Evolutionary conservation across 35 echinoderm and acorn worm genomes (phyloP).

Genomic region (Apostichopus japonicus): DNA sequence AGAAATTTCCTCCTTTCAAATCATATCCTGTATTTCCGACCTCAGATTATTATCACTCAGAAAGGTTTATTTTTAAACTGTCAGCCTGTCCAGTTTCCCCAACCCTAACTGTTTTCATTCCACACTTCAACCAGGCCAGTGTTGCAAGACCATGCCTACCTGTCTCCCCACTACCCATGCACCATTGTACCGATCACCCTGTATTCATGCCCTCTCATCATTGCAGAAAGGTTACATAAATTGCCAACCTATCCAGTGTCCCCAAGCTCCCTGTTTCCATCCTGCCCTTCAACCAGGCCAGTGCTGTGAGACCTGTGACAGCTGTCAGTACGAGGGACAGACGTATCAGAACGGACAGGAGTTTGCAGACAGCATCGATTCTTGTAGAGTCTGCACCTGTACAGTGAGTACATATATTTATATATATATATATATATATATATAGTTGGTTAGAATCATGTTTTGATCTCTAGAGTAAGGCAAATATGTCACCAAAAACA

Average conservation of each 20-base stretch:
- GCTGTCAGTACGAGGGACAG: slow-evolving; percentile 78
- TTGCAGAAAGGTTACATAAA: slow-evolving; percentile 68
- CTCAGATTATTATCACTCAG: no score
- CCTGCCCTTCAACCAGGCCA: slow-evolving; percentile 62
- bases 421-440: no score
- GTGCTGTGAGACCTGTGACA: slow-evolving; percentile 89
- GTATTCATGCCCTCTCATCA: no score
- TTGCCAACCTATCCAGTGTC: slow-evolving; percentile 67
- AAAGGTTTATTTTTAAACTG: slow-evolving; percentile 49
- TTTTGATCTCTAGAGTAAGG: no score
- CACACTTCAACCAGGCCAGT: slow-evolving; percentile 57
- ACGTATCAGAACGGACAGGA: slow-evolving; percentile 76
- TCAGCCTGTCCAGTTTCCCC: slow-evolving; percentile 59
- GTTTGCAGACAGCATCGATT: slow-evolving; percentile 81
- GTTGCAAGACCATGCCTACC: slow-evolving; percentile 58
- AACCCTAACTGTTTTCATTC: slow-evolving; percentile 73
- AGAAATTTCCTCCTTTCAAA: no score
- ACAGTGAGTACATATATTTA: slow-evolving; percentile 45
- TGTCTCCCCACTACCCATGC: no score
- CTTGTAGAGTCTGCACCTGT: slow-evolving; percentile 80
- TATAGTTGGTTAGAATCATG: no score
- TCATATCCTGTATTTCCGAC: no score
- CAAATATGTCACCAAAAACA: no score
- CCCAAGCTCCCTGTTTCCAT: slow-evolving; percentile 72
- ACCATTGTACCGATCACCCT: no score